A percentile compares a stretch with the other conserved stretches of the same genome.
These are phyloP conservation scores for Sphaeramia orbicularis DNA, from an alignment of 2,797 vertebrate genomes.

Conservation along the genomic window DNA sequence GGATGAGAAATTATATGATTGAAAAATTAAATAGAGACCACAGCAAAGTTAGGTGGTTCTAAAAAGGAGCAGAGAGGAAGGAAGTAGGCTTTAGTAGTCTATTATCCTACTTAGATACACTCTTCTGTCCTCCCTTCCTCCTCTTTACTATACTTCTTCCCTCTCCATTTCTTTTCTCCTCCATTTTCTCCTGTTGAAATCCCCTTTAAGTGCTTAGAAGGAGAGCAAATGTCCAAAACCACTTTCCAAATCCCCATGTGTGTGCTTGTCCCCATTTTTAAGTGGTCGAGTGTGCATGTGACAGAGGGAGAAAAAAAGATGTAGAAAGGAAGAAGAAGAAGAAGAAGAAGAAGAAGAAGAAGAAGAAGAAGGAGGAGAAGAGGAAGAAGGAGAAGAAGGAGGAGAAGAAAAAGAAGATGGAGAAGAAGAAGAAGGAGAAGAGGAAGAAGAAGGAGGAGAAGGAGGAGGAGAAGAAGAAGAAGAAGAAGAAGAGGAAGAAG, in stretches of 20 bases:
- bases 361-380: too few species aligned
- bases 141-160: constrained; percentile 23
- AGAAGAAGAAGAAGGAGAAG: too few species aligned
- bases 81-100: constrained; percentile 26
- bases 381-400: too few species aligned
- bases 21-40: constrained; percentile 32
- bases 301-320: background rate
- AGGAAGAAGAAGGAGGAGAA: too few species aligned
- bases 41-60: constrained; percentile 18
- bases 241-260: constrained; percentile 72
- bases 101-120: constrained; percentile 60
- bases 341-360: too few species aligned
- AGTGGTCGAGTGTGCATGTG: constrained; percentile 41
- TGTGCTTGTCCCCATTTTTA: constrained; percentile 71
- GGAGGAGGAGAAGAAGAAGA: too few species aligned
- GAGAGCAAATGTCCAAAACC: constrained; percentile 73
- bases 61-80: constrained; percentile 33
- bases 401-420: too few species aligned
- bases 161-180: constrained; percentile 51
- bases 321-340: background rate
- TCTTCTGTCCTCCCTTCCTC: constrained; percentile 10
- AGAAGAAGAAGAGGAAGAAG: too few species aligned
- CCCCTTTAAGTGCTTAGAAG: constrained; percentile 68
- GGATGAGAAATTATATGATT: constrained; percentile 21
- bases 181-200: constrained; percentile 65